Evolutionary conservation across 2,888 invertebrate species (phyloP), one percentile per base, ranked within the genome.

Genomic region (Acrobasis repandana): DNA sequence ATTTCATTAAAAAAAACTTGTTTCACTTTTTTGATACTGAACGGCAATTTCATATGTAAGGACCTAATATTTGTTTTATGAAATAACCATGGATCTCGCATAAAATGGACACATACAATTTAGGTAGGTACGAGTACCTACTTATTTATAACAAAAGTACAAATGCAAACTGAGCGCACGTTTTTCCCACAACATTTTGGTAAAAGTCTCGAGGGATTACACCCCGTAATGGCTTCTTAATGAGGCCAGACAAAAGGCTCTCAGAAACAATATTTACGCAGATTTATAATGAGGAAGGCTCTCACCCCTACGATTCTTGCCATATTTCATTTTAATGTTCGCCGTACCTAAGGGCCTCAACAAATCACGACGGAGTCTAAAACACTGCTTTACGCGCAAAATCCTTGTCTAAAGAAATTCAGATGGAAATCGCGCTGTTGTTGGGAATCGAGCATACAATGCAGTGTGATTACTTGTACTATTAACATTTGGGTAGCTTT

Each of bases 161-260:
- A n/a, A n/a, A n/a, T 36, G 38, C 18, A 38, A 54, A 54, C 36
- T 38, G 36, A 16, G 51, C 16, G 16, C 54, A 54, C 54, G 38
- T 68, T 60, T 63, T 64, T 58, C 43, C 50, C 59, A n/a, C 63
- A 34, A 61, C 58, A 63, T 67, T 60, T 49, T 58, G 61, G 60
- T 59, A 63, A 66, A 68, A 66, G 65, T 71, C 56, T 50, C 56
- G 58, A 66, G 67, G 67, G 70, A 73, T 76, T 76, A 75, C 70
- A 69, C 74, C 70, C 61, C 73, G 69, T 85, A 85, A 87, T 85
- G 85, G 80, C 73, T 85, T 85, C 82, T 84, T 86, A 84, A 85
- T 85, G 85, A 85, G 80, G 65, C 71, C 71, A 71, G 71, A 80
- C 78, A 82, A 83, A 79, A 79, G 76, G 72, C 69, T 66, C 66